A percentile compares a stretch with the other conserved stretches of the same genome.
These are phyloP conservation scores for Epinotia ramella DNA, from an alignment of 2,888 invertebrate genomes.

Conservation along the genomic window DNA sequence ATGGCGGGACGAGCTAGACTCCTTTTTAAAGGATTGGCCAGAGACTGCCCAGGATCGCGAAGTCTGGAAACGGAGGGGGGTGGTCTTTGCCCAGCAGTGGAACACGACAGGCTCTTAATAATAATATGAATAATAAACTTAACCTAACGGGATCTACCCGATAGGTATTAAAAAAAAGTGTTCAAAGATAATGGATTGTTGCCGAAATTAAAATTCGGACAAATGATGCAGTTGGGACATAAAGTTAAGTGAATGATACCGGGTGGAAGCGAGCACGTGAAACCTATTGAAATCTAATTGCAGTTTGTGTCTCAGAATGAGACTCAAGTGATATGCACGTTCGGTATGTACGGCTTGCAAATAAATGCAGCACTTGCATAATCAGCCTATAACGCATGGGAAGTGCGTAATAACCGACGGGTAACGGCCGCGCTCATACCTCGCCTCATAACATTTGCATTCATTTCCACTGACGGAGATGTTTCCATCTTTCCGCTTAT, in stretches of 20 bases:
- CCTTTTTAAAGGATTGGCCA: too few relatives aligned
- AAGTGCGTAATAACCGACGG: constrained; percentile 45
- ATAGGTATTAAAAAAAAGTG: too few relatives aligned
- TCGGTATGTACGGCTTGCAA: constrained; percentile 35
- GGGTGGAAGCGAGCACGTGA: not conserved
- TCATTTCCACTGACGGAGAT: constrained; percentile 29
- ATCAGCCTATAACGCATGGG: constrained; percentile 43
- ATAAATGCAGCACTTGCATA: constrained; percentile 43
- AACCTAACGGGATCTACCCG: too few relatives aligned
- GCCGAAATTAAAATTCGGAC: too few relatives aligned
- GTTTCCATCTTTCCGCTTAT: constrained; percentile 24
- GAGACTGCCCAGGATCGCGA: too few relatives aligned
- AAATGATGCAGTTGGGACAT: too few relatives aligned
- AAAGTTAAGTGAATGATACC: not conserved
- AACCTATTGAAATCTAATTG: not conserved
- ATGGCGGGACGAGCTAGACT: too few relatives aligned
- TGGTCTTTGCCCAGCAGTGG: too few relatives aligned
- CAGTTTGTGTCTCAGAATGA: not conserved
- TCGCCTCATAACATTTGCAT: constrained; percentile 37
- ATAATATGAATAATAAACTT: too few relatives aligned
- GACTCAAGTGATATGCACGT: constrained; percentile 12
- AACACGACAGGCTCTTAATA: too few relatives aligned
- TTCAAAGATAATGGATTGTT: too few relatives aligned
- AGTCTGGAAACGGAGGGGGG: too few relatives aligned
- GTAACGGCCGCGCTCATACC: constrained; percentile 25